Evolutionary conservation across 2,113 vertebrate species (phyloP).

Genomic region (Rissa tridactyla): DNA sequence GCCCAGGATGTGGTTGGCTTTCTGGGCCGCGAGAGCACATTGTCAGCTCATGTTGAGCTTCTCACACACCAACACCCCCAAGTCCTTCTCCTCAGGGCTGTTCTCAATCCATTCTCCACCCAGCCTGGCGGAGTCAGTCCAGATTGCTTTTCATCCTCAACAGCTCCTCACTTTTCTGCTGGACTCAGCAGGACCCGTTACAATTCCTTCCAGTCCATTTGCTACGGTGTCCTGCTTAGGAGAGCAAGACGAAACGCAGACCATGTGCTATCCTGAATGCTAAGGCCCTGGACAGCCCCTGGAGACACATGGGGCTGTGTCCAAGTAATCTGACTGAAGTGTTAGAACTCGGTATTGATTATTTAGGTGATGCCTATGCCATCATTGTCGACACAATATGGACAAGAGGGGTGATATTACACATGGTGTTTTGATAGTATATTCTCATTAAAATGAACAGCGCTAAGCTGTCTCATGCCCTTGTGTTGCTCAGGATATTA

Average conservation of each 20-base stretch:
- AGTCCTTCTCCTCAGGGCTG: too few species aligned
- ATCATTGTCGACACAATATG: neutral
- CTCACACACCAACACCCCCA: too few species aligned
- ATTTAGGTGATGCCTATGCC: neutral
- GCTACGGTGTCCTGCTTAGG: neutral
- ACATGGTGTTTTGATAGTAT: neutral
- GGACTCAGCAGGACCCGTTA: neutral
- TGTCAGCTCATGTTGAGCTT: too few species aligned
- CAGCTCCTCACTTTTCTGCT: neutral
- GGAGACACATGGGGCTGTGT: neutral
- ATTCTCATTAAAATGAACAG: neutral
- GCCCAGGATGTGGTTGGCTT: too few species aligned
- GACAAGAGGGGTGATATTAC: neutral
- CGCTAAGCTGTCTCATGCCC: neutral
- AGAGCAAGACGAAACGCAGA: neutral
- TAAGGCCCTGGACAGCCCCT: neutral
- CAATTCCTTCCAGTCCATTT: neutral
- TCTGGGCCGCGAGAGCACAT: too few species aligned
- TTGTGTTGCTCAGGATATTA: neutral
- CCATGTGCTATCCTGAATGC: neutral
- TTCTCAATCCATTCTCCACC: too few species aligned
- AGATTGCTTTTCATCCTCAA: neutral
- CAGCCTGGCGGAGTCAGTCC: neutral
- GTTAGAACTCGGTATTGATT: neutral
- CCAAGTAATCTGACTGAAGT: neutral